Base-by-base conservation (phyloP, 2,888 invertebrate genomes). In the Volucella inflata region DNA sequence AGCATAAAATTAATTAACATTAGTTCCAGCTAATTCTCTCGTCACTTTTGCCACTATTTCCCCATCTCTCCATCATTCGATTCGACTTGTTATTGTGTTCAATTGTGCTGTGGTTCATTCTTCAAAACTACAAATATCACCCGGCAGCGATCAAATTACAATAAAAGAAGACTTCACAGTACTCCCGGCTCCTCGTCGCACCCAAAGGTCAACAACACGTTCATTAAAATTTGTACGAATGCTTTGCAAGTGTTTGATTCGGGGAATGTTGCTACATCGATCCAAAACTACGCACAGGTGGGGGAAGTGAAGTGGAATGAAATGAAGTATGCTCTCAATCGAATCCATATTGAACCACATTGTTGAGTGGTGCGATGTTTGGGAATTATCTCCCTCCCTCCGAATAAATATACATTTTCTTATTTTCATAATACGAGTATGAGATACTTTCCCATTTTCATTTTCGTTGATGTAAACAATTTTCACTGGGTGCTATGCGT, bases 1-100 rank as follows among this genome's bases (percentile, higher is more conserved):
- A 71, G 71, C 65, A 51, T 17, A 60, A 76, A 82, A 82, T 82
- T 71, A 71, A 82, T 76, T 76, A 71, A 65, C 44, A 55, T 59
- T 60, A 70, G 59, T 70, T 64, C 21, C 53, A 75, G 48, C 68
- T 57, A 57, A 53, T 70, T 65, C 38, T 42, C 64, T 44, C 67
- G 30, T 82, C 51, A 9, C 46, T 53, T 50, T 38, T 38, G 42
- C 62, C n/a, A 12, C 60, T 42, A 42, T 12, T 68, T 70, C 59
- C 9, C 30, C 30, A 30, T 53, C 42, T 16, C 53, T 62, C 36
- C 2, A 48, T 50, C 50, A 50, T 42, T 44, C 36, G 50, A 50
- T 67, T 42, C 44, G 17, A n/a, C 53, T 74, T n/a, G 16, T 55
- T 46, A 50, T 62, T 53, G n/a, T 8, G 14, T 48, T 62, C 75